Conservation (phyloP, 2,888 invertebrate species). For the Troides oblongomaculatus region DNA sequence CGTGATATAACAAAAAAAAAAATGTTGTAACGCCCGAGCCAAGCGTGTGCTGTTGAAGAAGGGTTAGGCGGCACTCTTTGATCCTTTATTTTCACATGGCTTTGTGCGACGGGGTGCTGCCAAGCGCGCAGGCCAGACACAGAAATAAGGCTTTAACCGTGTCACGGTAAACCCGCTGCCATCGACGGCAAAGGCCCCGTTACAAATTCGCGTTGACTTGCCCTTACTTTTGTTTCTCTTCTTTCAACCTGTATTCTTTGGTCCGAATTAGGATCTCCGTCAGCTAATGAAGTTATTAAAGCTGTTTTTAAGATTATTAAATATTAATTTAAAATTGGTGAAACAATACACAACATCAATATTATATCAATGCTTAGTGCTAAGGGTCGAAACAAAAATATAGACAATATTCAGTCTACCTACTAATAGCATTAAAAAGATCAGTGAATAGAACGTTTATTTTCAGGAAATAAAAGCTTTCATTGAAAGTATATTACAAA, state of each 20-base stretch:
- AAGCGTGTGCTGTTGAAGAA: constrained; percentile 32
- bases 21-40: constrained; percentile 12
- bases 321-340: neutral
- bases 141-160: constrained; percentile 79
- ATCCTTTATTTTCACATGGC: constrained; percentile 78
- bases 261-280: constrained; percentile 6
- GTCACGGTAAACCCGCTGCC: constrained; percentile 76
- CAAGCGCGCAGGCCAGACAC: constrained; percentile 76
- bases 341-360: neutral
- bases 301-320: constrained; percentile 7
- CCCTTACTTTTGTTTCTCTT: constrained; percentile 49
- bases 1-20: constrained; percentile 19
- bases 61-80: constrained; percentile 66
- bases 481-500: neutral
- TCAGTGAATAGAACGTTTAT: neutral
- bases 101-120: constrained; percentile 76
- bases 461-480: neutral
- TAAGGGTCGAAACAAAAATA: no score
- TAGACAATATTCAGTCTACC: no score
- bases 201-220: constrained; percentile 75
- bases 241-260: constrained; percentile 17
- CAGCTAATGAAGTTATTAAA: constrained; percentile 10
- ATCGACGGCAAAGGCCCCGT: constrained; percentile 77
- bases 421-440: no score
- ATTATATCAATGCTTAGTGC: no score